phyloP scores from a whole-genome alignment of 2,888 invertebrate genomes.

The Acanthoscelides obtectus region DNA sequence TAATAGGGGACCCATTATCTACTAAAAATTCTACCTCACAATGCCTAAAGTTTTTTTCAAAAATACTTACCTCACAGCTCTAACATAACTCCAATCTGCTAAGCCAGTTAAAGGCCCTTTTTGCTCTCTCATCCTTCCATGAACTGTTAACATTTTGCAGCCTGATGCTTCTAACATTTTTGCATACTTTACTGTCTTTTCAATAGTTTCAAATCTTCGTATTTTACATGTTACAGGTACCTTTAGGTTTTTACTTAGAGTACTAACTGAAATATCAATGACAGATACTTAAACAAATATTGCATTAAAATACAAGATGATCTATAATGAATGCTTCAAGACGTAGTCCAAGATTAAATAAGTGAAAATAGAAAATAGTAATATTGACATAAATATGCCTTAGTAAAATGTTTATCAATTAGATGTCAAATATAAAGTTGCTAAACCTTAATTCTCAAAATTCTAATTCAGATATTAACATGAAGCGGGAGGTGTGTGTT shows the following conservation, averaged over 20 bases:
- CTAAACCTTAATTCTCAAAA: too few relatives aligned
- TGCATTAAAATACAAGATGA: background rate
- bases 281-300: background rate
- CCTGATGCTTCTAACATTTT: constrained; percentile 93
- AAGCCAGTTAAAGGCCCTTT: constrained; percentile 94
- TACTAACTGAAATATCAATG: constrained; percentile 57
- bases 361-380: too few relatives aligned
- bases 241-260: constrained; percentile 63
- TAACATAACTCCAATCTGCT: constrained; percentile 91
- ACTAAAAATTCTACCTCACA: too few relatives aligned
- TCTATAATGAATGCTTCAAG: too few relatives aligned
- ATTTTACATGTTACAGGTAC: constrained; percentile 97
- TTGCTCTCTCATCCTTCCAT: constrained; percentile 92
- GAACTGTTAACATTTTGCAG: constrained; percentile 87
- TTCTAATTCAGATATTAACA: too few relatives aligned
- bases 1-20: too few relatives aligned
- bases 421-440: too few relatives aligned
- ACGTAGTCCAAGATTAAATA: too few relatives aligned
- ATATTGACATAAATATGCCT: too few relatives aligned
- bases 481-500: too few relatives aligned
- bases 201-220: constrained; percentile 79
- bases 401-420: too few relatives aligned
- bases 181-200: constrained; percentile 87
- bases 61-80: constrained; percentile 70
- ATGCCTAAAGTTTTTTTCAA: background rate